phyloP scores from a whole-genome alignment of 2,113 vertebrate genomes.

The Leucosticte australis region DNA sequence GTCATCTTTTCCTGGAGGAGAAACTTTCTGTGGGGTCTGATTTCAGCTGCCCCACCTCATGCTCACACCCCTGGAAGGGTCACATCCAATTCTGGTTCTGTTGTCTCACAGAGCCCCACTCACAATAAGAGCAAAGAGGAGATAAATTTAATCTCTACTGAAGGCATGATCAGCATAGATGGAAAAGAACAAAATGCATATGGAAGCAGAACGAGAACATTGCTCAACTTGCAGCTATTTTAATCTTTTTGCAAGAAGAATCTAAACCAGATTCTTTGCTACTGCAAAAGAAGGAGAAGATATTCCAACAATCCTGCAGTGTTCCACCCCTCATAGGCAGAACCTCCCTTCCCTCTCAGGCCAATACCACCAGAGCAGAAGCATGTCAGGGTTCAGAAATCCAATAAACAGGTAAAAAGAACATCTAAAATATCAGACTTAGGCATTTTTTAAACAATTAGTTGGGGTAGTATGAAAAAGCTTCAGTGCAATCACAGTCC shows the following conservation, averaged over 20 bases:
- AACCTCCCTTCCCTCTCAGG: not conserved
- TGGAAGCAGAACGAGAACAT: not conserved
- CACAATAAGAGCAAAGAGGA: not conserved
- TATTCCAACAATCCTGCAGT: not conserved
- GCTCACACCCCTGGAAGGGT: not conserved
- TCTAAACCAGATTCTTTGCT: not conserved
- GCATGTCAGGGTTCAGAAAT: not conserved
- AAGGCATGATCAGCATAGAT: not conserved
- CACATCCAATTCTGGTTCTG: not conserved
- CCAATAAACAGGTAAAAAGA: not conserved
- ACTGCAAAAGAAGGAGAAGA: not conserved
- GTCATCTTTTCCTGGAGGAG: not conserved
- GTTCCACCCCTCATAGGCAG: not conserved
- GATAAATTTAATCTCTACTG: not conserved
- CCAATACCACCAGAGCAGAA: not conserved
- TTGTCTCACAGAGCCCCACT: not conserved
- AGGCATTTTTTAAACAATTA: not conserved
- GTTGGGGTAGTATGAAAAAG: not conserved
- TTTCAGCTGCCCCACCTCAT: not conserved
- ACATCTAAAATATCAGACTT: not conserved
- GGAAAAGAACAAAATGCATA: not conserved
- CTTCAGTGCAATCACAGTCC: not conserved
- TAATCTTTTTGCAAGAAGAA: not conserved
- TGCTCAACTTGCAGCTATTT: not conserved
- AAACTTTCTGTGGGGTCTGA: not conserved